Evolutionary conservation across 2,888 invertebrate genomes (phyloP), one percentile per base, ranked within the genome.

Genomic region (Toxonevra muliebris): DNA sequence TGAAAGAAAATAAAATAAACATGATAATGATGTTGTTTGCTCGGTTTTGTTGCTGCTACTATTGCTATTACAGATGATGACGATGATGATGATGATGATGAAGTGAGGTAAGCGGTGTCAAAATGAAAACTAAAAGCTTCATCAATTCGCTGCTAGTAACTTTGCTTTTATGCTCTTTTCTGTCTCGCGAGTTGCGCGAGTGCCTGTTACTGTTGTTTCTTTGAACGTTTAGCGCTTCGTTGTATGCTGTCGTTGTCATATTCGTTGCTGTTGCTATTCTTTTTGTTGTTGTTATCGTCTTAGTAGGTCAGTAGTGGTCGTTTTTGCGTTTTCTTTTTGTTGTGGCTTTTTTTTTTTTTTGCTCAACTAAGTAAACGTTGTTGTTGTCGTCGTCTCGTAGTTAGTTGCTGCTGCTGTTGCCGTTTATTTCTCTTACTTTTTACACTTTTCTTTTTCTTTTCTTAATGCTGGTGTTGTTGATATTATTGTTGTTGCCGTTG

Each of bases 261-360:
- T 50, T 52, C 54, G 59, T 48, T 59, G 65, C 60, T 52, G 54
- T 43, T 57, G 59, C 62, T 61, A 63, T 60, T 69, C 57, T 42
- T 61, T 2, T 41, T 59, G 59, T 48, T 59, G 65, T 55, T 52
- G 17, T 8, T 30, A 15, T 12, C 67, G 60, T 68, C 65, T 71
- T 75, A 75, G 73, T 75, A 75, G 75, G 75, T 75, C 75, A 75
- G 75, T 74, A 73, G 74, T 75, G 72, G 70, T 71, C 68, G 67
- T 73, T 65, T 71, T 73, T 30, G 65, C 65, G 59, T 58, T 67
- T 55, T 50, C 52, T 15, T 65, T 58, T 54, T 62, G 53, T 15
- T 53, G 15, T 65, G 54, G 12, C 20, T 15, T 54, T 15, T 54
- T 54, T 15, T 5, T 54, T 20, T 61, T 61, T 41, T 65, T n/a